Evolutionary conservation across 2,888 invertebrate species (phyloP).

Genomic region (Poecilobothrus nobilitatus): DNA sequence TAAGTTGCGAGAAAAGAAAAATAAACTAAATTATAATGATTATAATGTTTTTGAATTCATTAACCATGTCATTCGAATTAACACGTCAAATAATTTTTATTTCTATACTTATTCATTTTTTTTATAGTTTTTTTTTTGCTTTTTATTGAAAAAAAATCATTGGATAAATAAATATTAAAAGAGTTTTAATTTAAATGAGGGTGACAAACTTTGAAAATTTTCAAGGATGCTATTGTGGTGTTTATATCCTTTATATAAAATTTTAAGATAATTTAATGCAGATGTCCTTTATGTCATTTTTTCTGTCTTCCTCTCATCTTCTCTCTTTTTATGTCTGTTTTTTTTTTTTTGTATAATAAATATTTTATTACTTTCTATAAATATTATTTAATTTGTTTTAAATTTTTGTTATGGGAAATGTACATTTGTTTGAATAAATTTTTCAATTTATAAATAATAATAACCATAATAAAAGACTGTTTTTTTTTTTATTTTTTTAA

Average conservation of each 20-base stretch:
- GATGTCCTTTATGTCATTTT: not conserved
- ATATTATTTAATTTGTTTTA: not conserved
- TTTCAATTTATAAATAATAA: not conserved
- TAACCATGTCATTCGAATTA: constrained; percentile 11
- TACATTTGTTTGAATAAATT: constrained; percentile 6
- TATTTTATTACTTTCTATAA: not conserved
- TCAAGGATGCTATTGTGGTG: not conserved
- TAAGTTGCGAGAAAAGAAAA: no score
- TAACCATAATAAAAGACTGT: no score
- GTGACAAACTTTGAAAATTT: not conserved
- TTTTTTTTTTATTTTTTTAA: no score
- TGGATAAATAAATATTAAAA: not conserved
- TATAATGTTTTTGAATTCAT: not conserved
- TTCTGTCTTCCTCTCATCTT: no score
- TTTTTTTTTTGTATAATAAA: no score
- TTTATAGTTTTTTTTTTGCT: no score
- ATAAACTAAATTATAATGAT: not conserved
- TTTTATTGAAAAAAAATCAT: no score
- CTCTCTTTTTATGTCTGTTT: no score
- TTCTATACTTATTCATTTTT: no score
- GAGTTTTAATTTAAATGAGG: no score
- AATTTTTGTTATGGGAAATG: not conserved
- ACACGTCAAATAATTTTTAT: constrained; percentile 5
- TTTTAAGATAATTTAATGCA: not conserved
- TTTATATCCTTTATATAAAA: not conserved